Base-by-base conservation (phyloP, 1,140 invertebrate species). In the Muscidifurax raptorellus region DNA sequence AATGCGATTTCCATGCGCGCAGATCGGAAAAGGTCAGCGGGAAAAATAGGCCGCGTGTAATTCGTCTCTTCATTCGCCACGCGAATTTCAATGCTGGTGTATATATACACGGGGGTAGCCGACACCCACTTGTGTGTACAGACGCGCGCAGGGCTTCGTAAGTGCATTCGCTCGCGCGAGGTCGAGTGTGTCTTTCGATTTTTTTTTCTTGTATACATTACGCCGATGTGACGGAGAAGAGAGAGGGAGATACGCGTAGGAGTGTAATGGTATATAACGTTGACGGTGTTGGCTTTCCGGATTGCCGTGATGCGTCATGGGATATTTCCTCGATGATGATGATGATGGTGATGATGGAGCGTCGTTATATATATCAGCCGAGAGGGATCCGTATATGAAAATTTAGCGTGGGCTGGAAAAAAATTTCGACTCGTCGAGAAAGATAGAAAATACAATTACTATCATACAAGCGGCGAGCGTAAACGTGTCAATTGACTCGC, bases 1-100 rank as follows among this genome's bases (percentile, higher is more conserved):
- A 80, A 84, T 59, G 69, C 47, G 76, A 84, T 84, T 84, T 78
- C 25, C 52, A 64, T 64, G 71, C 67, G 32, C 64, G 71, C 9
- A 12, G 74, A 71, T 78, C 10, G 36, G 15, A 36, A 80, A 72
- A 79, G 82, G 67, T 79, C 76, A 77, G 74, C 32, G n/a, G 27
- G 64, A 18, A 79, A 83, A 71, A 83, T 83, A 79, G 75, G 66
- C 7, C 64, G 52, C 13, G 47, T 59, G 52, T 59, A 59, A 59
- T 59, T 59, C 28, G 72, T 59, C 1, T 36, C 80, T 64, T 82
- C 71, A 44, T 64, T n/a, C 52, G 52, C 52, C 52, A n/a, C 52
- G 52, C 52, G 75, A 75, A 77, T 83, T 66, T 83, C 72, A 64
- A 75, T 69, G 81, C 71, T 75, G 28, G 44, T 22, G 22, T 69